phyloP scores from a whole-genome alignment of 2,113 vertebrate species.

The Erinaceus europaeus region DNA sequence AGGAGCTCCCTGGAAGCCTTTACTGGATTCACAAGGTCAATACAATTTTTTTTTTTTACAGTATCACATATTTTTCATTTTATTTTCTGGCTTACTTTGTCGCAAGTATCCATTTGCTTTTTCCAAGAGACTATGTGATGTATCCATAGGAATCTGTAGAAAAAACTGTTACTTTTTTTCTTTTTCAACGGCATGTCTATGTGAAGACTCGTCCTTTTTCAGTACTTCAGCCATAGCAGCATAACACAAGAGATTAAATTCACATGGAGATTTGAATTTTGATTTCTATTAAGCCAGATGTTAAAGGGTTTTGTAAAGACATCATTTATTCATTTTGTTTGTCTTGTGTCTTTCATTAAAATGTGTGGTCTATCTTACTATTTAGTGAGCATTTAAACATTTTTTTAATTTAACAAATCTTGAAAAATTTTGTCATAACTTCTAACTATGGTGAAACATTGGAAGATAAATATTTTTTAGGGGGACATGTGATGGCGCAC shows the following conservation, averaged over 20 bases:
- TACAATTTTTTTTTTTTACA: no score
- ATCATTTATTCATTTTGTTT: background rate
- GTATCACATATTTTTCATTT: background rate
- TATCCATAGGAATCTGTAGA: background rate
- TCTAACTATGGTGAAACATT: background rate
- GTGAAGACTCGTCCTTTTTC: background rate
- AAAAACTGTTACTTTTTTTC: background rate
- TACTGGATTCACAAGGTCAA: background rate
- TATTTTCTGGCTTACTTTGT: background rate
- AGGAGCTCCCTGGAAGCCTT: background rate
- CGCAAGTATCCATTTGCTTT: background rate
- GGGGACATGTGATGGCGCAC: no score
- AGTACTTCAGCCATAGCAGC: background rate
- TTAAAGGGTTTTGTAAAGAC: background rate
- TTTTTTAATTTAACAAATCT: no score
- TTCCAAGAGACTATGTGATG: background rate
- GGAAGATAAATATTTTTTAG: no score
- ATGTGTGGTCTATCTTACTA: background rate
- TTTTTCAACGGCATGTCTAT: background rate
- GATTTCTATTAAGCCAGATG: background rate
- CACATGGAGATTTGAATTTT: background rate
- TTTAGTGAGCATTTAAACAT: background rate
- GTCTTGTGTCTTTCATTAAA: no score
- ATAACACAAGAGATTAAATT: background rate
- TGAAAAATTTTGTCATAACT: background rate